Evolutionary conservation across 30 jellyfish, hydroid and myxozoan genomes (phyloP), one percentile per base, ranked within the genome.

Genomic region (Chrysaora quinquecirrha): DNA sequence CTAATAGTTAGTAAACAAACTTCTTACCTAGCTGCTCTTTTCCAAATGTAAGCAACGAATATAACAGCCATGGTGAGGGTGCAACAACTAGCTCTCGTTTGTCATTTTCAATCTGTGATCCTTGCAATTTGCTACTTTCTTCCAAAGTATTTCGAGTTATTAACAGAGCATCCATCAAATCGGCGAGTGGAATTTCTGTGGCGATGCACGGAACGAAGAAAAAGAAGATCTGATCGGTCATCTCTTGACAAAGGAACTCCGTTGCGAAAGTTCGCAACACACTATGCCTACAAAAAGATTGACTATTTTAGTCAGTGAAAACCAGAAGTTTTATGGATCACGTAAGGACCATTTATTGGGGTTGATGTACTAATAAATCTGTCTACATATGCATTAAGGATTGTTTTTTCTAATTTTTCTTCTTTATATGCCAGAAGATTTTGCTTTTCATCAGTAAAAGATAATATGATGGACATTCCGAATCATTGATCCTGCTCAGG

Each of bases 201-300:
- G 96, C 84, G 0, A 91, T 64, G 12, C 96, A 77, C 9, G 98
- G 98, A 3, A 91, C 80, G 48, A 91, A 80, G 58, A 91, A 91
- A 61, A 75, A 81, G 50, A 88, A 91, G 50, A 91, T 54, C 68
- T 86, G 98, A 31, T 78, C 91, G 1, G 98, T 46, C 98, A 91
- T 91, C 48, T 87, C 77, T 1, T 86, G 94, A 30, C 95, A 85
- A 49, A 91, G 73, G 19, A 91, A 38, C 35, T 86, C 96, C 22
- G 34, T 65, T 29, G 96, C 96, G 47, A 85, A 85, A 62, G 76
- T 74, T 10, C 74, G 20, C 79, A 85, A 34, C 0, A 85, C 85
- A 7, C 29, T 58, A 43, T 65, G 80, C 89, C 96, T 85, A 29
- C 6, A 48, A 30, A 35, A 30, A 29, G 27, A 25, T n/a, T n/a